Conservation (phyloP, 2,113 vertebrate species). For the Mustela nigripes region DNA sequence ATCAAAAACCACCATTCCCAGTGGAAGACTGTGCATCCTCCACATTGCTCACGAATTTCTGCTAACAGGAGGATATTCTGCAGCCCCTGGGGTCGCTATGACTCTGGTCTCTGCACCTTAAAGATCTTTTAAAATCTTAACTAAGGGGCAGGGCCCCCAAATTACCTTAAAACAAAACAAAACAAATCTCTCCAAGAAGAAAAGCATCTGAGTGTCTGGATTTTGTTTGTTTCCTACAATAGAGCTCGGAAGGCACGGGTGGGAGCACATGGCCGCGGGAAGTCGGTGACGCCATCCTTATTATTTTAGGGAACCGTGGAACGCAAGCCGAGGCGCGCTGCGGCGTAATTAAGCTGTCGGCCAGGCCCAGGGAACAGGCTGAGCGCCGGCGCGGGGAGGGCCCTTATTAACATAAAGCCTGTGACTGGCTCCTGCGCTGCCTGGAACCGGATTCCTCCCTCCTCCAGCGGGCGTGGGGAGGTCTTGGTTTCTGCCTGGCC, state of each 20-base stretch:
- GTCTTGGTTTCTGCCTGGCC: background rate
- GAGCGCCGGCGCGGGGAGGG: background rate
- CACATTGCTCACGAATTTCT: background rate
- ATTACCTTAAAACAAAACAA: constrained; percentile 20
- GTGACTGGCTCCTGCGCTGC: background rate
- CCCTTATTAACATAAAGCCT: constrained; percentile 53
- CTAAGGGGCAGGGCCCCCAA: background rate
- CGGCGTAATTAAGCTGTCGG: constrained; percentile 67
- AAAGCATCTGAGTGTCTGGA: constrained; percentile 27
- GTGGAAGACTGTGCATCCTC: background rate
- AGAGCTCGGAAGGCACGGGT: constrained; percentile 60
- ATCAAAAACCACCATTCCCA: background rate
- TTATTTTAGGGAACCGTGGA: constrained; percentile 72
- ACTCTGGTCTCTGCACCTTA: background rate
- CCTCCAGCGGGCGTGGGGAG: background rate
- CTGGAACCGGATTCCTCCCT: constrained; percentile 20
- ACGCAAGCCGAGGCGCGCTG: background rate
- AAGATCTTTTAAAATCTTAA: constrained; percentile 15
- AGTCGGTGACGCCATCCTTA: constrained; percentile 78
- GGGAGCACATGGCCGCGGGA: constrained; percentile 61
- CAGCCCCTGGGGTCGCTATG: background rate
- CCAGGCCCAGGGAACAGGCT: constrained; percentile 48
- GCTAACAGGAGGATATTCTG: background rate
- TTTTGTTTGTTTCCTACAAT: constrained; percentile 67
- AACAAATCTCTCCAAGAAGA: background rate